These are phyloP conservation scores for Myopa testacea DNA, from an alignment of 2,888 invertebrate species.

Conservation along the genomic window DNA sequence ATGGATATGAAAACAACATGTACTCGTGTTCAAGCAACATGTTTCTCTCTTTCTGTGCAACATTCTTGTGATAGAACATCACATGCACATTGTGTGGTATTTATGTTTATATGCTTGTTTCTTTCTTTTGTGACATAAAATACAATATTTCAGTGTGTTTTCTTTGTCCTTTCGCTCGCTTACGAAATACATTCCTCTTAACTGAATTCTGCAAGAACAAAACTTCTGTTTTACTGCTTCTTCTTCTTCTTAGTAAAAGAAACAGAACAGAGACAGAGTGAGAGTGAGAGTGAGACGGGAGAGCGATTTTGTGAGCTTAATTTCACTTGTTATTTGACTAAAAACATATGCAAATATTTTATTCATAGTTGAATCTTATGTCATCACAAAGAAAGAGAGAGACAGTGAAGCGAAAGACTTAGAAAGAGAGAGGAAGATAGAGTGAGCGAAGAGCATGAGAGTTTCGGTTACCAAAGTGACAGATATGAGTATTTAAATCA, in stretches of 20 bases:
- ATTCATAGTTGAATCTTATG: neutral
- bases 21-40: no score
- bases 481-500: no score
- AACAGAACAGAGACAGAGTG: neutral
- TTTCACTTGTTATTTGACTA: neutral
- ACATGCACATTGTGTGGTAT: neutral
- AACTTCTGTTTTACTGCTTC: no score
- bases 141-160: neutral
- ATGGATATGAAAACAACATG: neutral
- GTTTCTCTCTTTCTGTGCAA: neutral
- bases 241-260: no score
- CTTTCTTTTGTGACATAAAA: neutral
- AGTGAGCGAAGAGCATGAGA: neutral
- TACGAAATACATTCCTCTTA: no score
- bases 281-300: no score
- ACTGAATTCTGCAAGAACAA: neutral
- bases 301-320: neutral
- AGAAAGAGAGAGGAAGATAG: neutral
- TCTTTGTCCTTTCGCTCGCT: neutral
- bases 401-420: neutral
- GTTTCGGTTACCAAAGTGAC: neutral
- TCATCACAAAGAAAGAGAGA: neutral
- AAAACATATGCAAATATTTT: conserved; percentile 3
- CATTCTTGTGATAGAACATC: neutral
- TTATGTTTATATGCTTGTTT: no score